Evolutionary conservation across 2,797 vertebrate genomes (phyloP).

Genomic region (Alosa sapidissima): DNA sequence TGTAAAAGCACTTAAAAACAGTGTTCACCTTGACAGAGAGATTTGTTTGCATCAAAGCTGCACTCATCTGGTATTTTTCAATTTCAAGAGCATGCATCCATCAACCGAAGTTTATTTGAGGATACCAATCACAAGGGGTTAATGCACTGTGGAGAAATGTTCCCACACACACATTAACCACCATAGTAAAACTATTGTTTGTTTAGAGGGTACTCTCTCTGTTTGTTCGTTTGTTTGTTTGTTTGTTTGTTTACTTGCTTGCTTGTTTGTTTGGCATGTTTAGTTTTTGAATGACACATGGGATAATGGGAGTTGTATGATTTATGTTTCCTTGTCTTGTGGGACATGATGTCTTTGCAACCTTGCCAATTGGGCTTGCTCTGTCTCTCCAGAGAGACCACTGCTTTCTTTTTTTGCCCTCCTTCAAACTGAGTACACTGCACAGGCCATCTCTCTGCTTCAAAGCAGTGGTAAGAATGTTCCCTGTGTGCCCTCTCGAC

Average conservation of each 20-base stretch:
- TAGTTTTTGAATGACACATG: neutral
- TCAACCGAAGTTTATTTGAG: neutral
- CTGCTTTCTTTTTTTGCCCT: neutral
- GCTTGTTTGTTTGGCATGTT: neutral
- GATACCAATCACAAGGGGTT: neutral
- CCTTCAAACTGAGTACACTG: neutral
- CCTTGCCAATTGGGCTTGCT: neutral
- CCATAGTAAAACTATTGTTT: neutral
- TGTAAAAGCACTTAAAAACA: neutral
- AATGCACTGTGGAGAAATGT: neutral
- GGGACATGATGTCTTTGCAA: neutral
- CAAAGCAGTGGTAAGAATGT: slow-evolving; percentile 9
- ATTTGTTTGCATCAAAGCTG: neutral
- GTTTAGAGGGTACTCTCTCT: neutral
- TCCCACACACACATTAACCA: neutral
- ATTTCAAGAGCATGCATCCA: neutral
- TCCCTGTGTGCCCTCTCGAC: neutral
- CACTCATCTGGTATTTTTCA: neutral
- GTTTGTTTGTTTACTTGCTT: neutral
- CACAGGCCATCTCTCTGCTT: neutral
- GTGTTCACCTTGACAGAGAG: neutral
- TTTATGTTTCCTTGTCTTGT: neutral
- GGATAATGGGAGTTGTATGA: neutral
- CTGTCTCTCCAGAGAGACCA: neutral
- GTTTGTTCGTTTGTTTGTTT: neutral